These are phyloP conservation scores for Scaptomyza cyrtandrae DNA, from an alignment of 2,888 invertebrate species.

Conservation along the genomic window DNA sequence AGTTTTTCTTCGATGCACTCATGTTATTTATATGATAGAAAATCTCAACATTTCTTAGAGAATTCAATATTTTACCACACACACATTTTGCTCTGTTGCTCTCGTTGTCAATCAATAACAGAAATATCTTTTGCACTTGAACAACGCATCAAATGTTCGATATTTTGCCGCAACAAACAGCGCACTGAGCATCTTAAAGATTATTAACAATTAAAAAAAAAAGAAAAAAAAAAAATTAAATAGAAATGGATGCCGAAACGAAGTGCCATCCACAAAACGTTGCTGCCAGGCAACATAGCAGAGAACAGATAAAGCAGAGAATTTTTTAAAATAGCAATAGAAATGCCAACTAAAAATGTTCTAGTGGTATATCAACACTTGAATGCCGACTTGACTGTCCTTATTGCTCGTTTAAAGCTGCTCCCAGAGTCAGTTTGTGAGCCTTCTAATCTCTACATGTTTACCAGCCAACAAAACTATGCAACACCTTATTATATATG, in stretches of 20 bases:
- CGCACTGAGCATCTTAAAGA: constrained; percentile 45
- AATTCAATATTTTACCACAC: constrained; percentile 11
- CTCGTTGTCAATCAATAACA: constrained; percentile 43
- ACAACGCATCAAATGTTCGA: constrained; percentile 20
- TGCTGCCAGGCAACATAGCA: constrained; percentile 43
- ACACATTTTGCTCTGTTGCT: constrained; percentile 5
- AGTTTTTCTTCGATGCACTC: constrained; percentile 2
- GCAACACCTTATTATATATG: constrained; percentile 20
- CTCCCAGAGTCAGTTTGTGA: not conserved
- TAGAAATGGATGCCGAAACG: not conserved
- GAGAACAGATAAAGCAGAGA: not conserved
- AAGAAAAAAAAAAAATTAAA: not conserved
- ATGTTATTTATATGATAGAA: not conserved
- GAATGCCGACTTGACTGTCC: constrained; percentile 23
- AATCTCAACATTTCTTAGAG: constrained; percentile 9
- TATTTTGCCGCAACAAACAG: constrained; percentile 20
- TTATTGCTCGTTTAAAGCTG: constrained; percentile 10
- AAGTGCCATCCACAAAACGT: constrained; percentile 17
- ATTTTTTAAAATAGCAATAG: constrained; percentile 9
- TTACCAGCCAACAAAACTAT: not conserved
- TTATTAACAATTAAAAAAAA: constrained; percentile 19
- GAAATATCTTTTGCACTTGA: constrained; percentile 32
- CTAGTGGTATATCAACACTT: constrained; percentile 55
- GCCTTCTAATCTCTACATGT: not conserved
- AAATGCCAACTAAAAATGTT: constrained; percentile 37